phyloP scores from a whole-genome alignment of 1,140 invertebrate species.

The Nylanderia fulva region DNA sequence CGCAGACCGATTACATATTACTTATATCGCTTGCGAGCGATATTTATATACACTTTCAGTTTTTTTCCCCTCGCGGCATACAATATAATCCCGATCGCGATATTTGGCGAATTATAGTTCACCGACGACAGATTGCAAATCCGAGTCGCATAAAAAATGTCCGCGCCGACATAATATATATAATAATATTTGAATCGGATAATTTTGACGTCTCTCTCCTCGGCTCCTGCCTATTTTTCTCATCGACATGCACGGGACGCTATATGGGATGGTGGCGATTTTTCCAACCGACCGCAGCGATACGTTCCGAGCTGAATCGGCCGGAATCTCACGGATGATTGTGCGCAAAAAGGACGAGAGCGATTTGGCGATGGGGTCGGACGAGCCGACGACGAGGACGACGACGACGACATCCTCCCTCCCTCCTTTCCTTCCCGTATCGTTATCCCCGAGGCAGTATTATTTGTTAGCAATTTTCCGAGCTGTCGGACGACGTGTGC shows the following conservation, averaged over 20 bases:
- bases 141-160: not conserved
- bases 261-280: not conserved
- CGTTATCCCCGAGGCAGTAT: constrained; percentile 68
- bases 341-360: constrained; percentile 68
- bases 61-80: constrained; percentile 15
- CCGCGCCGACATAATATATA: not conserved
- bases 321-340: constrained; percentile 66
- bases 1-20: constrained; percentile 12
- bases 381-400: no score
- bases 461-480: constrained; percentile 79
- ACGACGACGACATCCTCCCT: not conserved
- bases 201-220: not conserved
- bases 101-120: constrained; percentile 24
- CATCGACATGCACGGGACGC: no score
- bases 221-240: not conserved
- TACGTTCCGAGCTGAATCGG: constrained; percentile 8
- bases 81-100: constrained; percentile 7
- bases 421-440: constrained; percentile 22
- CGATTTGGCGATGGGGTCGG: constrained; percentile 58
- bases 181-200: not conserved
- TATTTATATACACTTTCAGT: constrained; percentile 21
- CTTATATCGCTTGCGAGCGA: not conserved
- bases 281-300: constrained; percentile 5
- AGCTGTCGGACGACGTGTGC: constrained; percentile 69
- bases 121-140: constrained; percentile 9